phyloP scores from a whole-genome alignment of 2,888 invertebrate genomes.

The Dicranocentrus wangi region DNA sequence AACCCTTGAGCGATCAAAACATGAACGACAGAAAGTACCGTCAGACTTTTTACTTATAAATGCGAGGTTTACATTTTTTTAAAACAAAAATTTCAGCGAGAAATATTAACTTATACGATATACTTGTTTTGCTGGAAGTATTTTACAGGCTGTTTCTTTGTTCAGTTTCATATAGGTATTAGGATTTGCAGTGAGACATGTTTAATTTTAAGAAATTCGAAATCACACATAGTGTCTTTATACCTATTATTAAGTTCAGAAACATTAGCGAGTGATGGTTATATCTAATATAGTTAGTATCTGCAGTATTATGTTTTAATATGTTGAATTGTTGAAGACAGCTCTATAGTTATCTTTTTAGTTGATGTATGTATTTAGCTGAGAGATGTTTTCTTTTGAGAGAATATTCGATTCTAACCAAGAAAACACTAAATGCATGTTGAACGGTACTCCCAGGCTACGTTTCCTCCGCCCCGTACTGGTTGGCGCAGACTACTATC shows the following conservation, averaged over 20 bases:
- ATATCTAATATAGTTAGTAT: neutral
- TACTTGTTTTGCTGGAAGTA: neutral
- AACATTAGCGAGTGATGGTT: neutral
- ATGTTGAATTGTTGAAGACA: neutral
- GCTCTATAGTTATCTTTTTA: slow-evolving; percentile 20
- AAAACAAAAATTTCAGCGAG: neutral
- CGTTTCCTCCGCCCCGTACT: slow-evolving; percentile 82
- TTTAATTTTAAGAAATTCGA: neutral
- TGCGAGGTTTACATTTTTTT: neutral
- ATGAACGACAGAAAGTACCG: slow-evolving; percentile 47
- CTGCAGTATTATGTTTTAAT: slow-evolving; percentile 1
- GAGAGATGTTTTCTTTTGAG: slow-evolving; percentile 31
- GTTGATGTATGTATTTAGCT: slow-evolving; percentile 8
- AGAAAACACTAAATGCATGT: slow-evolving; percentile 60
- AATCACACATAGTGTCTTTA: no score
- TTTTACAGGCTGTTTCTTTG: neutral
- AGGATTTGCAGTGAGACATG: slow-evolving; percentile 1
- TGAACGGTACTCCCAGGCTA: slow-evolving; percentile 77
- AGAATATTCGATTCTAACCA: slow-evolving; percentile 76
- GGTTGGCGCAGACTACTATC: slow-evolving; percentile 89
- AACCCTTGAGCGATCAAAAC: slow-evolving; percentile 47
- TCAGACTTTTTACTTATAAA: slow-evolving; percentile 14
- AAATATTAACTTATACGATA: neutral
- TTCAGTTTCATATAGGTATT: neutral
- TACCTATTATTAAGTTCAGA: neutral